Percentiles rank a stretch among this genome's conserved stretches.
Evolutionary conservation across 1,140 invertebrate genomes (phyloP).

Genomic region (Pachyrhynchus sulphureomaculatus): DNA sequence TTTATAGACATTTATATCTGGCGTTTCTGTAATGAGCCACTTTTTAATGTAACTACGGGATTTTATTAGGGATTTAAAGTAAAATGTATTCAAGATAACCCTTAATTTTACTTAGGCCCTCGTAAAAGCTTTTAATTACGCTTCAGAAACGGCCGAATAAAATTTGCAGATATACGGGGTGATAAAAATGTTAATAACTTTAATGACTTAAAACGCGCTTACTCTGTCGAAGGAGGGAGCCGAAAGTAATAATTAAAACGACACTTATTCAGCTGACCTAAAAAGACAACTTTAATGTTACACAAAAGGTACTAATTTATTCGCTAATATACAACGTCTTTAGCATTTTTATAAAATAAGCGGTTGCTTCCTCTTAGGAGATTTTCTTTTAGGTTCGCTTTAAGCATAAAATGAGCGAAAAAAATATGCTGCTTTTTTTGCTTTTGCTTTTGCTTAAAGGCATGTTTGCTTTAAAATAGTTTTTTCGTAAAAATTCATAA

Average conservation of each 20-base stretch:
- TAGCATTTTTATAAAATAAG: not conserved
- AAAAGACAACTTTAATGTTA: not conserved
- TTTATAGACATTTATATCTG: not conserved
- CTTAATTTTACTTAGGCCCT: constrained; percentile 14
- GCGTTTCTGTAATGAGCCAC: not conserved
- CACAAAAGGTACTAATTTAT: not conserved
- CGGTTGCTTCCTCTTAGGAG: not conserved
- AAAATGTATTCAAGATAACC: constrained; percentile 16
- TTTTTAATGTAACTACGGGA: constrained; percentile 10
- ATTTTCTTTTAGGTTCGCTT: too few species aligned
- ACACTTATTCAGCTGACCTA: not conserved
- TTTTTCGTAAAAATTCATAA: too few species aligned
- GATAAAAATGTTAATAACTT: constrained; percentile 5
- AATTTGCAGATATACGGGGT: constrained; percentile 4
- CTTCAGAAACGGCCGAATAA: constrained; percentile 1
- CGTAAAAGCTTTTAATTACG: constrained; percentile 17
- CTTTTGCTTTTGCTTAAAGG: too few species aligned
- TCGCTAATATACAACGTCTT: constrained; percentile 2
- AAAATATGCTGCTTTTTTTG: too few species aligned
- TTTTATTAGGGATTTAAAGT: constrained; percentile 11
- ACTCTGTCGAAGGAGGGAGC: not conserved
- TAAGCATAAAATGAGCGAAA: too few species aligned
- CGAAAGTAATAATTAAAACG: not conserved
- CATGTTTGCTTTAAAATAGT: too few species aligned
- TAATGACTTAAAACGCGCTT: not conserved